Evolutionary conservation across 2,113 vertebrate species (phyloP).

Genomic region (Passer domesticus): DNA sequence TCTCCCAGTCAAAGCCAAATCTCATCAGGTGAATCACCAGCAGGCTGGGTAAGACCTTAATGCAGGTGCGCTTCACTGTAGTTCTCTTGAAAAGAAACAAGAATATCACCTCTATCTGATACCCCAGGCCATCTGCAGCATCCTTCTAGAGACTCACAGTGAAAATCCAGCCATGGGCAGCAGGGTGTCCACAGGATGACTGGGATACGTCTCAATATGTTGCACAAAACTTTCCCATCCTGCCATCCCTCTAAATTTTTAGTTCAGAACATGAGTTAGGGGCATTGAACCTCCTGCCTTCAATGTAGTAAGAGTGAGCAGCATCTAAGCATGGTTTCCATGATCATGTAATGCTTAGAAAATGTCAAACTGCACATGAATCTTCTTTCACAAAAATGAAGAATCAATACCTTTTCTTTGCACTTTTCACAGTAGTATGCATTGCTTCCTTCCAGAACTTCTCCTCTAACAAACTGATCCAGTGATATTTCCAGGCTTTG

Average conservation of each 20-base stretch:
- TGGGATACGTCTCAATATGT: neutral
- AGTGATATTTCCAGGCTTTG: constrained; percentile 97
- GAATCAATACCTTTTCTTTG: constrained; percentile 89
- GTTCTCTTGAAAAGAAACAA: constrained; percentile 84
- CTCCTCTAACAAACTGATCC: constrained; percentile 98
- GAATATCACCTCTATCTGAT: constrained; percentile 16
- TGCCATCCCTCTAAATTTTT: neutral
- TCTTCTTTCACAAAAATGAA: neutral
- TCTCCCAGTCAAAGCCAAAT: constrained; percentile 99
- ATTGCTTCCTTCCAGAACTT: constrained; percentile 98
- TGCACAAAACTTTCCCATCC: neutral
- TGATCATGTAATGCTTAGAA: neutral
- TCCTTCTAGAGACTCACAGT: neutral
- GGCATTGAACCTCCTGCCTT: neutral
- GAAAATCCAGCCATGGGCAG: accelerated
- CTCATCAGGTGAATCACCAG: constrained; percentile 98
- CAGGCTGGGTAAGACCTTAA: constrained; percentile 93
- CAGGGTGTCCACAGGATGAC: neutral
- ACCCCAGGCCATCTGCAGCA: neutral
- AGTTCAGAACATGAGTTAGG: neutral
- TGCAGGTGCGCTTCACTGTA: constrained; percentile 96
- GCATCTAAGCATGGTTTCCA: neutral
- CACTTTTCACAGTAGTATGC: constrained; percentile 99
- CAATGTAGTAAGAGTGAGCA: neutral
- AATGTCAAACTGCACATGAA: neutral